Evolutionary conservation across 2,113 vertebrate genomes (phyloP).

Genomic region (Hypomesus transpacificus): DNA sequence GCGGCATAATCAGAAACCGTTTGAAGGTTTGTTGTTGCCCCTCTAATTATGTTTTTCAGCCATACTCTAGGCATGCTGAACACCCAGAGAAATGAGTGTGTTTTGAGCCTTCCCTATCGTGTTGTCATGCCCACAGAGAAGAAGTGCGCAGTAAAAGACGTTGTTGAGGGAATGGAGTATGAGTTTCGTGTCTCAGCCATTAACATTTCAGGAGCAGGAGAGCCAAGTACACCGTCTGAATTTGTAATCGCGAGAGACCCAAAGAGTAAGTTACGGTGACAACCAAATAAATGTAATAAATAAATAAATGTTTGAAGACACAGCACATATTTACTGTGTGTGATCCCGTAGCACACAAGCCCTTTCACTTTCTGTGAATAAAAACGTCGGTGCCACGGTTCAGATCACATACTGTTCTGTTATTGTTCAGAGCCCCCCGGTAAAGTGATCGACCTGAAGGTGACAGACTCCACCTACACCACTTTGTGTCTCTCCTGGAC

Average conservation of each 20-base stretch:
- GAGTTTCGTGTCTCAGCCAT: constrained; percentile 85
- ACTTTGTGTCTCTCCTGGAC: constrained; percentile 82
- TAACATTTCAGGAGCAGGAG: constrained; percentile 77
- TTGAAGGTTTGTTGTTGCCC: no score
- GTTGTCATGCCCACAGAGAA: constrained; percentile 64
- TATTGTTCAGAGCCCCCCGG: constrained; percentile 78
- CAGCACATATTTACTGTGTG: neutral
- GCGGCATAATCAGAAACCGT: no score
- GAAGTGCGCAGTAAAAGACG: constrained; percentile 65
- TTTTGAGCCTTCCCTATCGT: neutral
- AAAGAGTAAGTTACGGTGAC: constrained; percentile 70
- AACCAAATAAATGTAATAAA: neutral
- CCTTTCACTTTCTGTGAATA: no score
- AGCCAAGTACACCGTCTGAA: constrained; percentile 75
- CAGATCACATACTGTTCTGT: constrained; percentile 72
- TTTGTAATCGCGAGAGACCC: constrained; percentile 75
- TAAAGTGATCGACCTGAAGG: constrained; percentile 77
- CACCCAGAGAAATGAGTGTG: neutral
- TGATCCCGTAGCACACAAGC: no score
- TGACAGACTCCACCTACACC: constrained; percentile 78
- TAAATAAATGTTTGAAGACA: neutral
- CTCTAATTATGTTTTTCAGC: neutral
- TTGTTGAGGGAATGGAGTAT: constrained; percentile 80
- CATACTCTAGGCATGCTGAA: neutral
- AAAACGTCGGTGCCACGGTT: no score